phyloP scores from a whole-genome alignment of 2,888 invertebrate genomes.

The Neria commutata region DNA sequence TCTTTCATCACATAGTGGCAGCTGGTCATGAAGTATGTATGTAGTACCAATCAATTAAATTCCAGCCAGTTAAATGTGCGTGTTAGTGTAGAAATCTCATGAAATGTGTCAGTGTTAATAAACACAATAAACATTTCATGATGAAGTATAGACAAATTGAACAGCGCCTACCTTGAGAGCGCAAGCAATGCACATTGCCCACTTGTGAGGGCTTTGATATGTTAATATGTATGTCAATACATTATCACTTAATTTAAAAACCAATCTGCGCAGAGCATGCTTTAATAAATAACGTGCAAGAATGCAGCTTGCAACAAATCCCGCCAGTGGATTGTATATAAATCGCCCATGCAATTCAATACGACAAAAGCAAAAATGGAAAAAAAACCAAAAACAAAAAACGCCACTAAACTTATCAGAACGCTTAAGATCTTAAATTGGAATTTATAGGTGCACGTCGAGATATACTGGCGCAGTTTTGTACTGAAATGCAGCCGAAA shows the following conservation, averaged over 20 bases:
- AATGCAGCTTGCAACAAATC: not conserved
- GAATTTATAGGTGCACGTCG: constrained; percentile 12
- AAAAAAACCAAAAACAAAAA: not conserved
- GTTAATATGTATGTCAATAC: constrained; percentile 1
- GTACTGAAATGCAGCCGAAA: not conserved
- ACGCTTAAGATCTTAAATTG: not conserved
- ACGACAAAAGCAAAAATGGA: too few relatives aligned
- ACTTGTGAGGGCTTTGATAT: too few relatives aligned
- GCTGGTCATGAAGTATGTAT: too few relatives aligned
- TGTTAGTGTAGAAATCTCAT: too few relatives aligned
- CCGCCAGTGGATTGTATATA: too few relatives aligned
- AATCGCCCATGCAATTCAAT: constrained; percentile 1
- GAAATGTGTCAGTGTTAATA: too few relatives aligned
- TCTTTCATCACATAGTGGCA: too few relatives aligned
- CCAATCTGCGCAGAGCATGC: not conserved
- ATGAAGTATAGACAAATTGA: too few relatives aligned
- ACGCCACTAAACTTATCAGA: constrained; percentile 5
- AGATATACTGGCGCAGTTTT: not conserved
- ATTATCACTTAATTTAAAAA: not conserved
- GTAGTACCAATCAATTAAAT: too few relatives aligned
- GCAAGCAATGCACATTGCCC: not conserved
- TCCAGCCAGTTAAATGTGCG: too few relatives aligned
- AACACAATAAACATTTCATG: too few relatives aligned
- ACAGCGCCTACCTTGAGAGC: too few relatives aligned
- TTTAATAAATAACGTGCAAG: not conserved